phyloP scores from a whole-genome alignment of 2,888 invertebrate species.

The Latrodectus elegans region DNA sequence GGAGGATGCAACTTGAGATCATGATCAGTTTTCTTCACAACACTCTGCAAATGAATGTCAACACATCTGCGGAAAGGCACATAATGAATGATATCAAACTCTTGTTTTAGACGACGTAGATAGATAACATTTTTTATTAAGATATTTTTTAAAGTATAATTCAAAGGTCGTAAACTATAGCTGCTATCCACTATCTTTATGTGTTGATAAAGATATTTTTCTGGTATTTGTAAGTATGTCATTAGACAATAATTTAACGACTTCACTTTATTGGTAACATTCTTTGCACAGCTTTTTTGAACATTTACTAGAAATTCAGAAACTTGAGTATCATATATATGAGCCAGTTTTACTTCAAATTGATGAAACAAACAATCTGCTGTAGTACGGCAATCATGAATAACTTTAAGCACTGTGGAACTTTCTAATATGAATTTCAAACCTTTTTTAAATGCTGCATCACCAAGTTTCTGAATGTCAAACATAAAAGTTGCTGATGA shows the following conservation, averaged over 20 bases:
- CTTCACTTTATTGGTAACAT: background rate
- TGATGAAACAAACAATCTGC: constrained; percentile 80
- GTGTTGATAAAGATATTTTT: constrained; percentile 4
- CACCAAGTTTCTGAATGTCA: constrained; percentile 73
- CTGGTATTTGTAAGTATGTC: constrained; percentile 9
- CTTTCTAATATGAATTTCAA: constrained; percentile 76
- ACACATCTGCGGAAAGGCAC: background rate
- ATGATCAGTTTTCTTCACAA: background rate
- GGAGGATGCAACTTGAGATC: constrained; percentile 13
- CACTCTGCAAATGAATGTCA: background rate
- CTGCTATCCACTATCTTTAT: background rate
- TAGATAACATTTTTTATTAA: constrained; percentile 23
- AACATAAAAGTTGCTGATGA: constrained; percentile 74
- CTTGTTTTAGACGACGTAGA: constrained; percentile 3
- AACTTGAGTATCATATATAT: constrained; percentile 81
- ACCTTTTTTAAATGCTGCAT: constrained; percentile 74
- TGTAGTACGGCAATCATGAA: constrained; percentile 79
- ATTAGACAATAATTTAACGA: constrained; percentile 15
- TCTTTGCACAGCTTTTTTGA: background rate
- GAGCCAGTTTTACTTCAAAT: constrained; percentile 78
- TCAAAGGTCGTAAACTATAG: background rate
- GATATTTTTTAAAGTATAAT: background rate
- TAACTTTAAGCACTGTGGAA: constrained; percentile 78
- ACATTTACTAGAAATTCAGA: constrained; percentile 11
- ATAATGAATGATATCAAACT: background rate